These are phyloP conservation scores for Homarus gammarus DNA, from an alignment of 2,888 invertebrate genomes.

Conservation along the genomic window DNA sequence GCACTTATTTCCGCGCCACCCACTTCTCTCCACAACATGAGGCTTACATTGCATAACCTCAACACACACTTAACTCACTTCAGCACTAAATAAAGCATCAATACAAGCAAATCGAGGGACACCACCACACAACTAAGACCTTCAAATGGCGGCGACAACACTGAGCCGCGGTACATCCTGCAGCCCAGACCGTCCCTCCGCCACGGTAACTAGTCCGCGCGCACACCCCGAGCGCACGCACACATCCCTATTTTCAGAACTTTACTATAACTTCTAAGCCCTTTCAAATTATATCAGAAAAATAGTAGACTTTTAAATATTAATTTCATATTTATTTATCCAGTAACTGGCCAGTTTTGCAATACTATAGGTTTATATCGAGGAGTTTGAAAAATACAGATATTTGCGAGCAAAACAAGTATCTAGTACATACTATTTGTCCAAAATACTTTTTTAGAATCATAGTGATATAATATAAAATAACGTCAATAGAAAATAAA, in stretches of 20 bases:
- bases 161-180: constrained; percentile 61
- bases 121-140: constrained; percentile 64
- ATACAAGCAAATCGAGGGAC: constrained; percentile 54
- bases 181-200: constrained; percentile 55
- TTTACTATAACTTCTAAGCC: constrained; percentile 1
- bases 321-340: neutral
- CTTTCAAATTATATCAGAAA: neutral
- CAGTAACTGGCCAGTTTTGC: neutral
- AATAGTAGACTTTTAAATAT: neutral
- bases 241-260: constrained; percentile 18
- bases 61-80: constrained; percentile 61
- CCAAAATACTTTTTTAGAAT: neutral
- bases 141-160: constrained; percentile 71
- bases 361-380: neutral
- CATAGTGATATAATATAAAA: neutral
- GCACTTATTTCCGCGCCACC: constrained; percentile 62
- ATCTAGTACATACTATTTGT: neutral
- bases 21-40: constrained; percentile 62
- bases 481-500: neutral
- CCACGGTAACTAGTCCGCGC: constrained; percentile 67
- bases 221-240: constrained; percentile 50
- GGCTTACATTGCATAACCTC: constrained; percentile 62
- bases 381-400: neutral
- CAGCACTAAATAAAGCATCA: constrained; percentile 68
- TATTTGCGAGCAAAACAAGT: neutral